phyloP scores from a whole-genome alignment of 1,140 invertebrate species.

The Drosophila erecta region DNA sequence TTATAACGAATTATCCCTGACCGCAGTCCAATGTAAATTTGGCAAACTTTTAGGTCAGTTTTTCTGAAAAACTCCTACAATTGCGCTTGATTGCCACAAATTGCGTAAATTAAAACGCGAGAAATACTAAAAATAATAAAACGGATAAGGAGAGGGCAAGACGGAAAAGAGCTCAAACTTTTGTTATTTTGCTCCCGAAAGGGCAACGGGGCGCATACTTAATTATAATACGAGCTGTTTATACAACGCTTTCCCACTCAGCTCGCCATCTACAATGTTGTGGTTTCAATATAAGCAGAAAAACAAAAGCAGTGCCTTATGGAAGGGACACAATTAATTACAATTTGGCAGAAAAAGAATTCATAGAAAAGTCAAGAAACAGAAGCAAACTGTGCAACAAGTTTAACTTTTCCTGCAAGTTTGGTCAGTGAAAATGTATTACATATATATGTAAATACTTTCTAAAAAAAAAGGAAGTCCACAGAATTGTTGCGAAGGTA shows the following conservation, averaged over 20 bases:
- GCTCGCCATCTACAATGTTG: constrained; percentile 46
- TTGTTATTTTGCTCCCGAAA: constrained; percentile 35
- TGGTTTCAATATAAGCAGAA: constrained; percentile 56
- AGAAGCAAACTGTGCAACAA: constrained; percentile 62
- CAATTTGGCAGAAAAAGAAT: constrained; percentile 21
- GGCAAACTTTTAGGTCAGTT: constrained; percentile 11
- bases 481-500: constrained; percentile 20
- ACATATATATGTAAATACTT: constrained; percentile 57
- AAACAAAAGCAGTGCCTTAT: constrained; percentile 24
- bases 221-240: constrained; percentile 75
- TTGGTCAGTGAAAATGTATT: constrained; percentile 43
- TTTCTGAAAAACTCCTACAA: constrained; percentile 29
- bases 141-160: constrained; percentile 7
- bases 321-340: constrained; percentile 79
- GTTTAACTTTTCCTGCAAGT: constrained; percentile 57
- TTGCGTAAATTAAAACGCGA: constrained; percentile 72
- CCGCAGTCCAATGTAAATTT: constrained; percentile 8
- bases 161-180: constrained; percentile 45
- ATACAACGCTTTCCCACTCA: constrained; percentile 20
- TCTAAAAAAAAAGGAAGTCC: constrained; percentile 29
- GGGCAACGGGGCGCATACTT: constrained; percentile 75
- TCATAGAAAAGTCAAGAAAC: constrained; percentile 27
- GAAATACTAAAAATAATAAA: constrained; percentile 32
- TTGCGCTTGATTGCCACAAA: constrained; percentile 71
- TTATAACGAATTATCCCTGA: neutral